phyloP scores from a whole-genome alignment of 2,113 vertebrate genomes.

The Indri indri region DNA sequence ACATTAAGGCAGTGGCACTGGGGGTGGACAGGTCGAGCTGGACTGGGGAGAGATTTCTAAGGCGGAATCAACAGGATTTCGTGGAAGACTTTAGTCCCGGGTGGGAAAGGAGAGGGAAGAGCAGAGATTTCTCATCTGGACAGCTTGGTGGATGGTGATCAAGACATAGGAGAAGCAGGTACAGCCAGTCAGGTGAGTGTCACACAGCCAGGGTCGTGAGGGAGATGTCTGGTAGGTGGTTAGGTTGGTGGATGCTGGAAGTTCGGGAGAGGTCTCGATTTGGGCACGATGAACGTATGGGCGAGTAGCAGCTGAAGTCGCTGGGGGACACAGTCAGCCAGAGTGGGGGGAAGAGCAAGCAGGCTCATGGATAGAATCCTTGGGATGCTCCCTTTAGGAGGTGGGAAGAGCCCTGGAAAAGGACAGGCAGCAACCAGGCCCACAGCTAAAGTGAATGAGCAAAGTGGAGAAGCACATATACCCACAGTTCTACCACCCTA shows the following conservation, averaged over 20 bases:
- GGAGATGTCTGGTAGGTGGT: background rate
- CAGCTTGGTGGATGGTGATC: background rate
- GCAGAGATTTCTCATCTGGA: background rate
- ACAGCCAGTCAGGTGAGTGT: background rate
- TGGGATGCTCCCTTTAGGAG: background rate
- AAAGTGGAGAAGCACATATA: background rate
- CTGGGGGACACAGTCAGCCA: background rate
- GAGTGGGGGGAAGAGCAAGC: background rate
- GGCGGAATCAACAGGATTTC: background rate
- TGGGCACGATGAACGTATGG: background rate
- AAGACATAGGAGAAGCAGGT: background rate
- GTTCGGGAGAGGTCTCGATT: background rate
- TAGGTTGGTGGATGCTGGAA: background rate
- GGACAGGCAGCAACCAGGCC: background rate
- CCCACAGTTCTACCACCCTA: background rate
- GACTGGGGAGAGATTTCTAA: background rate
- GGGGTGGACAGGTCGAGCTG: background rate
- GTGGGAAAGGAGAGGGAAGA: background rate
- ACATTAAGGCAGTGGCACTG: background rate
- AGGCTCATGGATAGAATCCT: background rate
- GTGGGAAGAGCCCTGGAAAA: background rate
- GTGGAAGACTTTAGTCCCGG: background rate
- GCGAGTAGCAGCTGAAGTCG: background rate
- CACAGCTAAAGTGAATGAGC: background rate
- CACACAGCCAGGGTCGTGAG: background rate